Evolutionary conservation across 2,113 vertebrate genomes (phyloP).

Genomic region (Ammodytes dubius): DNA sequence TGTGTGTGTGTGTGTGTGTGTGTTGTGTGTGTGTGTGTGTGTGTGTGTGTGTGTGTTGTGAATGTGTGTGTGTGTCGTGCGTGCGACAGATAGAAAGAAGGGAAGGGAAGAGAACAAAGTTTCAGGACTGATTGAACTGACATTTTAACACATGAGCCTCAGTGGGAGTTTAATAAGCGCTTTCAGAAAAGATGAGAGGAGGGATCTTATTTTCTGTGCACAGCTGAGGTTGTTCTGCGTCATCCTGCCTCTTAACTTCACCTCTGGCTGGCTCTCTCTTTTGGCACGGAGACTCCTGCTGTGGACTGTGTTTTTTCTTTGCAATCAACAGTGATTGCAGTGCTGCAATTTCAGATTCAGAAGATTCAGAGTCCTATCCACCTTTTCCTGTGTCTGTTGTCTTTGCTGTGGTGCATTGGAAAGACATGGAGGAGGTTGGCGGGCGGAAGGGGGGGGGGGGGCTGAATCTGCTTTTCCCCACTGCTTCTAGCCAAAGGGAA

Average conservation of each 20-base stretch:
- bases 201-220: slow-evolving; percentile 11
- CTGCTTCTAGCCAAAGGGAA: slow-evolving; percentile 24
- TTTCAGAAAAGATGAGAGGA: slow-evolving; percentile 18
- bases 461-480: not conserved
- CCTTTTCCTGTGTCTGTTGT: not conserved
- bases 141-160: slow-evolving; percentile 21
- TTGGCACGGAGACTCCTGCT: not conserved
- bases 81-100: slow-evolving; percentile 11
- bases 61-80: slow-evolving; percentile 20
- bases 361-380: not conserved
- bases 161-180: slow-evolving; percentile 38
- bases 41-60: not conserved
- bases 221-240: slow-evolving; percentile 8
- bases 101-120: slow-evolving; percentile 19
- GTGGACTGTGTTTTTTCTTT: not conserved
- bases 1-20: too few relatives aligned
- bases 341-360: slow-evolving; percentile 3
- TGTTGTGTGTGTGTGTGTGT: not conserved
- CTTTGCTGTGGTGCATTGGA: slow-evolving; percentile 24
- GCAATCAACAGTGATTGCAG: not conserved
- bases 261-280: slow-evolving; percentile 11
- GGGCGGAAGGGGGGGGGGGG: not conserved
- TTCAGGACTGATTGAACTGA: slow-evolving; percentile 49
- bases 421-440: slow-evolving; percentile 19
- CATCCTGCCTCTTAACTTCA: slow-evolving; percentile 9